Conservation (phyloP, 2,888 invertebrate genomes). For the Himalopsyche anomala region DNA sequence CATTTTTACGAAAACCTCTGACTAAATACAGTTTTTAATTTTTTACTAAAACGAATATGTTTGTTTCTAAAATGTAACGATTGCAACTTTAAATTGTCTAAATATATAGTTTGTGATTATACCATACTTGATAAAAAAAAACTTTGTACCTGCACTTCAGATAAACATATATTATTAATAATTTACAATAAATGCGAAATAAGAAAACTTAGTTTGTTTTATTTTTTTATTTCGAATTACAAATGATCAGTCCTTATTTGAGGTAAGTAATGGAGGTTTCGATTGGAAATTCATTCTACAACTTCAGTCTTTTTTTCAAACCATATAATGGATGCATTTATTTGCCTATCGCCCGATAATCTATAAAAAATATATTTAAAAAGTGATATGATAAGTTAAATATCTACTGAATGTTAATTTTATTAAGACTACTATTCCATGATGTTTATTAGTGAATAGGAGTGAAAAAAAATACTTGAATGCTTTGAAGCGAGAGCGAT, state of each 20-base stretch:
- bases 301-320: too few species aligned
- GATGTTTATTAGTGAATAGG: too few species aligned
- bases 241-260: neutral
- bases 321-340: too few species aligned
- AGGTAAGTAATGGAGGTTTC: too few species aligned
- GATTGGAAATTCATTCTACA: too few species aligned
- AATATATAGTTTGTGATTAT: conserved; percentile 7
- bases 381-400: too few species aligned
- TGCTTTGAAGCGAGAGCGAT: too few species aligned
- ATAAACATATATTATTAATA: conserved; percentile 54
- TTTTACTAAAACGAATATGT: conserved; percentile 31
- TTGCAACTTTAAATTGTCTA: conserved; percentile 44
- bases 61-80: conserved; percentile 43
- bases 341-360: too few species aligned
- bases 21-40: conserved; percentile 45
- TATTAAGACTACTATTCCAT: too few species aligned
- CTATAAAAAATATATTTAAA: too few species aligned
- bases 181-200: conserved; percentile 59
- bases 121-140: conserved; percentile 61
- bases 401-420: too few species aligned
- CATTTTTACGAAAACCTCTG: conserved; percentile 16
- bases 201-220: conserved; percentile 9
- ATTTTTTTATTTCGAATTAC: neutral
- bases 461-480: too few species aligned
- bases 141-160: conserved; percentile 75